phyloP scores from a whole-genome alignment of 2,888 invertebrate species.

The Eumacrocentrus americanus region DNA sequence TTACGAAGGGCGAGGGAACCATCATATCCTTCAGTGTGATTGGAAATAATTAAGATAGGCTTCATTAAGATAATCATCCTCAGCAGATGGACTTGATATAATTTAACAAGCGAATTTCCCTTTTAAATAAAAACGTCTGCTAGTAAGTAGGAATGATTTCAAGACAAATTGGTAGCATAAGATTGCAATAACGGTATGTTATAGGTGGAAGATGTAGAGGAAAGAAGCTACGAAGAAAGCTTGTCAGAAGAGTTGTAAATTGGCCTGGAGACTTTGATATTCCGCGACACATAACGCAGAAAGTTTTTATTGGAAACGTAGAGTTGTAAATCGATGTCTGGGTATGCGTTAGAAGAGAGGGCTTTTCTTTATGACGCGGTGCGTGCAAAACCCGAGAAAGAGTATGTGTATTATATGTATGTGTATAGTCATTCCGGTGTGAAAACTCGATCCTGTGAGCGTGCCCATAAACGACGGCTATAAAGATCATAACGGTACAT shows the following conservation, averaged over 20 bases:
- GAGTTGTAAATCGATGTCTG: not conserved
- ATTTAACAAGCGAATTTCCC: too few species aligned
- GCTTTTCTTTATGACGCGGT: not conserved
- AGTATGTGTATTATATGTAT: constrained; percentile 21
- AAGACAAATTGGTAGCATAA: too few species aligned
- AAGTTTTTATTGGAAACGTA: not conserved
- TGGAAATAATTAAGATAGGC: constrained; percentile 52
- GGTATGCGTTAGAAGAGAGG: too few species aligned
- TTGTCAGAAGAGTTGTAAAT: constrained; percentile 11
- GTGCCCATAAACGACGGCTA: constrained; percentile 51
- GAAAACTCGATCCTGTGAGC: constrained; percentile 55
- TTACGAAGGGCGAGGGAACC: constrained; percentile 39
- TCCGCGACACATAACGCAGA: not conserved
- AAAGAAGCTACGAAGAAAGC: not conserved
- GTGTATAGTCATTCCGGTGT: constrained; percentile 40
- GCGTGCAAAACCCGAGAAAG: too few species aligned
- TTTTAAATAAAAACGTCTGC: too few species aligned
- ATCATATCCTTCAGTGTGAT: too few species aligned
- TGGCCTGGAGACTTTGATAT: not conserved
- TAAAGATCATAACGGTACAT: constrained; percentile 60
- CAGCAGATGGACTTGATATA: too few species aligned
- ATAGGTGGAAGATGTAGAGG: not conserved
- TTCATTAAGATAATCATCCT: constrained; percentile 43
- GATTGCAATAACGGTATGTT: not conserved
- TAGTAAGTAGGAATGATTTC: too few species aligned